Conservation (phyloP, 1,140 invertebrate species). For the Ips nitidus region DNA sequence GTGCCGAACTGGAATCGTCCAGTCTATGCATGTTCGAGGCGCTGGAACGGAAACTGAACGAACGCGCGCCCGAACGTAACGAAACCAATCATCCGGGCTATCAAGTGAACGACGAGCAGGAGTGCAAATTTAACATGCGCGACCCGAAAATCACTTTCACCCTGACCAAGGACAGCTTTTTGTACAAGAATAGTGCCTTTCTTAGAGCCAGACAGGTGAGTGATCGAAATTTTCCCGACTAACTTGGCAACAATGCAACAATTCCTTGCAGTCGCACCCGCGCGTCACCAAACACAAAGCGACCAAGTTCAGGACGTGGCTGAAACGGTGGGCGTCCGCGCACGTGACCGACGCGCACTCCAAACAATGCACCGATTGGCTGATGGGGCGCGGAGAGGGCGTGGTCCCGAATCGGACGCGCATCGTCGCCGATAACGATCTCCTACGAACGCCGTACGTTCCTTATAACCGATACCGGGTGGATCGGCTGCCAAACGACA, state of each 20-base stretch:
- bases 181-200: conserved; percentile 78
- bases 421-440: conserved; percentile 66
- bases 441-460: conserved; percentile 68
- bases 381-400: conserved; percentile 69
- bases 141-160: conserved; percentile 78
- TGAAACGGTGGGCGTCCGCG: conserved; percentile 65
- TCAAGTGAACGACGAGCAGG: conserved; percentile 63
- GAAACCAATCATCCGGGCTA: conserved; percentile 48
- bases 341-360: conserved; percentile 67
- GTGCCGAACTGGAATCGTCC: not conserved
- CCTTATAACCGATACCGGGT: conserved; percentile 72
- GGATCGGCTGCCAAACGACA: conserved; percentile 50
- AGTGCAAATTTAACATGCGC: conserved; percentile 72
- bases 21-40: conserved; percentile 44
- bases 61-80: conserved; percentile 47
- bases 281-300: conserved; percentile 67
- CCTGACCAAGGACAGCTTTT: conserved; percentile 75
- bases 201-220: conserved; percentile 74
- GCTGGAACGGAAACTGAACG: conserved; percentile 55
- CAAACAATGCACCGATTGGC: conserved; percentile 68
- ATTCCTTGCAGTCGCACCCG: conserved; percentile 68
- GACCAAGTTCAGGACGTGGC: conserved; percentile 69
- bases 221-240: conserved; percentile 20
- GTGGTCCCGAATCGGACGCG: conserved; percentile 66
- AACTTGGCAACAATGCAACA: not conserved